phyloP scores from a whole-genome alignment of 2,797 vertebrate genomes.

The Pteropus rufus region DNA sequence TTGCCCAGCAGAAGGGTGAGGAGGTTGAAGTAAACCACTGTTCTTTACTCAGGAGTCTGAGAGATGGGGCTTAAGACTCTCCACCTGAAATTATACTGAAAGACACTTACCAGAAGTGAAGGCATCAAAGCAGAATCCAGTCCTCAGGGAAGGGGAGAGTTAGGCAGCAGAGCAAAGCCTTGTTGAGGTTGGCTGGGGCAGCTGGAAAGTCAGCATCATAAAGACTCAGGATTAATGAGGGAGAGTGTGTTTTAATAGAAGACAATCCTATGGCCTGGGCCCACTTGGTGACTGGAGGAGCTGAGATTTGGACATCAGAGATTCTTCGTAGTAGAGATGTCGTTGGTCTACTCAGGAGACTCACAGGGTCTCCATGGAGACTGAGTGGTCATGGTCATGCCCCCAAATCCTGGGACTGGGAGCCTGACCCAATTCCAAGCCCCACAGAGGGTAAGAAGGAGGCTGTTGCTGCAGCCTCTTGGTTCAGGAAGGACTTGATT shows the following conservation, averaged over 20 bases:
- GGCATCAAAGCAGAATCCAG: not conserved
- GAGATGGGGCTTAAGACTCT: not conserved
- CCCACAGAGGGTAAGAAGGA: not conserved
- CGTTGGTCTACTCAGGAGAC: not conserved
- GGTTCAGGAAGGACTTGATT: not conserved
- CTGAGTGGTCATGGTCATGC: not conserved
- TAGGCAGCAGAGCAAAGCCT: not conserved
- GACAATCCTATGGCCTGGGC: not conserved
- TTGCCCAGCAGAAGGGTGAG: not conserved
- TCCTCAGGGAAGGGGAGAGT: not conserved
- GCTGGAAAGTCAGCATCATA: not conserved
- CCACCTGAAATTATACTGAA: not conserved
- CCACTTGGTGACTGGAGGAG: not conserved
- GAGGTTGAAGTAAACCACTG: not conserved
- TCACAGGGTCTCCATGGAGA: not conserved
- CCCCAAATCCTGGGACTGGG: not conserved
- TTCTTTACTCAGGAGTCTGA: not conserved
- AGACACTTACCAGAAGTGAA: not conserved
- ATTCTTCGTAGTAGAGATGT: not conserved
- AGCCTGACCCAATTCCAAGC: not conserved
- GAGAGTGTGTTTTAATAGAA: not conserved
- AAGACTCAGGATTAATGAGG: not conserved
- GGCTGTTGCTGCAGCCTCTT: not conserved
- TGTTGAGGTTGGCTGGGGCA: rapidly evolving
- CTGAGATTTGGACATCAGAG: not conserved